Percentiles rank a stretch among this genome's conserved stretches.
Evolutionary conservation across 2,113 vertebrate genomes (phyloP).

Genomic region (Aleadryas rufinucha): DNA sequence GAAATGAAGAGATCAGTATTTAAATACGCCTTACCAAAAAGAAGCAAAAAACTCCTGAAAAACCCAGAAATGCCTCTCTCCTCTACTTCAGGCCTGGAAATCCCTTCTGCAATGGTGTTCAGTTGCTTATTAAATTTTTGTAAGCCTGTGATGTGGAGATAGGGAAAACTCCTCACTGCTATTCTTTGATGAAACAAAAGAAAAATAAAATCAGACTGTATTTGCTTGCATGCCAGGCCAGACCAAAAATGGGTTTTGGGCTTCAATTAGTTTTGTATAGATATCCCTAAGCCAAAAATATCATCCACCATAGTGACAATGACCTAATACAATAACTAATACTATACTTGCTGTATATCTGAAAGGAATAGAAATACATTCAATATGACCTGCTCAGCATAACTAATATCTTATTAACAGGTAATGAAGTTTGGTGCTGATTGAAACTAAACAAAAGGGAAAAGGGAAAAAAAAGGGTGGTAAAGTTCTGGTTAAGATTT

Average conservation of each 20-base stretch:
- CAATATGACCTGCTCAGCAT: not conserved
- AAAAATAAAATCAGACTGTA: not conserved
- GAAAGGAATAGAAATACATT: not conserved
- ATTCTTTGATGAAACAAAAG: not conserved
- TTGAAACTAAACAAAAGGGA: not conserved
- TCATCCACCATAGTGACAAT: not conserved
- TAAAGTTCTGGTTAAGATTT: not conserved
- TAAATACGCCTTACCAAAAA: not conserved
- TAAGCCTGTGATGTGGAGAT: not conserved
- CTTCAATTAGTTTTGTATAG: not conserved
- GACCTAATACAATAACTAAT: not conserved
- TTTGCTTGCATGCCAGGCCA: not conserved
- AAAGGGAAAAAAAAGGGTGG: fast-evolving
- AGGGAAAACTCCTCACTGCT: not conserved
- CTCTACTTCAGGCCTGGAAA: not conserved
- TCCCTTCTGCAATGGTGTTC: not conserved
- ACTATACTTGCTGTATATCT: not conserved
- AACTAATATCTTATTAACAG: not conserved
- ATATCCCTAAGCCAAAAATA: not conserved
- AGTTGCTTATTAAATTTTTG: not conserved
- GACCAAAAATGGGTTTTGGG: not conserved
- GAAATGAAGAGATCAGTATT: not conserved
- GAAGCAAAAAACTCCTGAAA: not conserved
- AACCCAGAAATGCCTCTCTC: not conserved
- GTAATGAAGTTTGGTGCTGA: not conserved